phyloP scores from a whole-genome alignment of 2,797 vertebrate species.

The Macroramphosus scolopax region DNA sequence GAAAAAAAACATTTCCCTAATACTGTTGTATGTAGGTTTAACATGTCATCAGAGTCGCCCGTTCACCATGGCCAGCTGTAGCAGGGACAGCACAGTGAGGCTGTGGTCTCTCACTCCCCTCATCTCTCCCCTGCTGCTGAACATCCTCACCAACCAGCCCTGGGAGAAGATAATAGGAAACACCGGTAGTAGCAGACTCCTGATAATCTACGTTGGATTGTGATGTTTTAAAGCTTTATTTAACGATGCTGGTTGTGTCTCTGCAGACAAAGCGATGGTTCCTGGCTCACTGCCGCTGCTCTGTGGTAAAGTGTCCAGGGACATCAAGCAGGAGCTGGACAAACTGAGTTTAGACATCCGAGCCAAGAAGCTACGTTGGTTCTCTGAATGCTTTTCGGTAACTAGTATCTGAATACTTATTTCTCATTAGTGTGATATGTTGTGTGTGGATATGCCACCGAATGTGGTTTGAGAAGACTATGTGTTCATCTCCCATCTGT shows the following conservation, averaged over 20 bases:
- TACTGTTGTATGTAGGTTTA: slow-evolving; percentile 78
- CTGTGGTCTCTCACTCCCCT: slow-evolving; percentile 93
- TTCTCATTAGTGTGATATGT: not conserved
- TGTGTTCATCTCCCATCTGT: too few relatives aligned
- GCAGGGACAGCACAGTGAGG: slow-evolving; percentile 94
- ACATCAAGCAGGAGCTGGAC: slow-evolving; percentile 93
- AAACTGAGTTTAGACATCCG: slow-evolving; percentile 80
- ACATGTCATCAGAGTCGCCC: slow-evolving; percentile 91
- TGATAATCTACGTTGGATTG: not conserved
- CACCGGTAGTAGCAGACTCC: slow-evolving; percentile 75
- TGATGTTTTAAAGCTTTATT: not conserved
- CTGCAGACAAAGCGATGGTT: slow-evolving; percentile 86
- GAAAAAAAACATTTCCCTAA: too few relatives aligned
- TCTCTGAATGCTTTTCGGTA: slow-evolving; percentile 95
- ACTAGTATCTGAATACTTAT: slow-evolving; percentile 52
- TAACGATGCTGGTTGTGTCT: not conserved
- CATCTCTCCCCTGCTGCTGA: slow-evolving; percentile 86
- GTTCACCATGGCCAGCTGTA: slow-evolving; percentile 97
- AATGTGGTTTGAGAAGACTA: too few relatives aligned
- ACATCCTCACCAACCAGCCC: slow-evolving; percentile 84
- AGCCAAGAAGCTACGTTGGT: slow-evolving; percentile 89
- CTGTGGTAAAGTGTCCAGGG: slow-evolving; percentile 92
- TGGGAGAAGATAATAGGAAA: slow-evolving; percentile 94
- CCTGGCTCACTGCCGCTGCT: slow-evolving; percentile 84
- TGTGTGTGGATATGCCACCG: too few relatives aligned